A percentile compares a stretch with the other conserved stretches of the same genome.
phyloP scores from a whole-genome alignment of 2,797 vertebrate species.

The Gallinago nigripennis region DNA sequence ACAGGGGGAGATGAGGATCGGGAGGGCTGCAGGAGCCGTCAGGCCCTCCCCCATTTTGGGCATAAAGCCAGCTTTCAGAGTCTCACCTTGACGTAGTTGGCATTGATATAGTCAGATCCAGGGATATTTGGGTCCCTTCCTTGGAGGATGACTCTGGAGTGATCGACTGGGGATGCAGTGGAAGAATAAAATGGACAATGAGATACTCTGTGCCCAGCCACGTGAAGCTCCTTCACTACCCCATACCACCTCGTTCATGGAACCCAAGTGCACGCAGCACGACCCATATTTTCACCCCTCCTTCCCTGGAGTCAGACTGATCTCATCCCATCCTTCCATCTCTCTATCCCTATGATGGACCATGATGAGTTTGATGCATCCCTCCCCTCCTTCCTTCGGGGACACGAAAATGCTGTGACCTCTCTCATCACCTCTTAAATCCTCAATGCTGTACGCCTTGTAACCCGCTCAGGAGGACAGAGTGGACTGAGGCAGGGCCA shows the following conservation, averaged over 20 bases:
- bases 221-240: neutral
- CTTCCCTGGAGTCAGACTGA: neutral
- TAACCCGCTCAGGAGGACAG: neutral
- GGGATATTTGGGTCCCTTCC: conserved; percentile 80
- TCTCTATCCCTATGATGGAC: neutral
- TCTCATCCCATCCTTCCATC: neutral
- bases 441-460: neutral
- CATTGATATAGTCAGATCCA: conserved; percentile 96
- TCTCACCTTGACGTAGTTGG: conserved; percentile 90
- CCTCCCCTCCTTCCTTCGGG: neutral
- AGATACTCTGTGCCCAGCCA: neutral
- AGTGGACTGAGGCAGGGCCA: neutral
- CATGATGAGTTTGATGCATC: neutral
- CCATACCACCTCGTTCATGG: rapidly evolving
- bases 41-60: neutral
- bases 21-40: neutral
- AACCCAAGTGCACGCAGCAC: neutral
- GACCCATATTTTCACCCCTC: neutral
- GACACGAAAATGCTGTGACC: neutral
- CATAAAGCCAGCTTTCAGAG: neutral
- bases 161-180: conserved; percentile 82
- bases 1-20: neutral
- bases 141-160: conserved; percentile 88
- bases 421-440: neutral
- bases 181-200: neutral